These are phyloP conservation scores for Aeoliscus strigatus DNA, from an alignment of 2,797 vertebrate species.

Conservation along the genomic window DNA sequence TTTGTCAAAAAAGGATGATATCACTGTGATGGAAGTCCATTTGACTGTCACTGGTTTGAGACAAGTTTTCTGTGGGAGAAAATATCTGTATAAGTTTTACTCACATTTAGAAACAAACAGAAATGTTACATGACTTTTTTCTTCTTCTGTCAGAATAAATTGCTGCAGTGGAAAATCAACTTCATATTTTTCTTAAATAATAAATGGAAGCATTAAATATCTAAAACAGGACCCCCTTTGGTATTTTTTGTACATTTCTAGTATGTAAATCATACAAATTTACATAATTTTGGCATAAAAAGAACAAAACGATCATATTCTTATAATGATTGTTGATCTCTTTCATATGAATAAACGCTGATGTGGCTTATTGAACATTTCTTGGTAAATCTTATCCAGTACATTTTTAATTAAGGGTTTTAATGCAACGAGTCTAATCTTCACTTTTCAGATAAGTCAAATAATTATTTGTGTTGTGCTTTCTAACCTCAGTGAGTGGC, in stretches of 20 bases:
- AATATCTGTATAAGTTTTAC: conserved; percentile 23
- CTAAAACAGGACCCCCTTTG: no score
- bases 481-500: conserved; percentile 12
- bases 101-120: conserved; percentile 1
- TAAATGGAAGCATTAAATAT: no score
- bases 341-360: background rate
- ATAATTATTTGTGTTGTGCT: conserved; percentile 37
- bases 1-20: conserved; percentile 8
- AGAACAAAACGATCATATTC: no score
- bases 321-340: no score
- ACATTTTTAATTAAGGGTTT: conserved; percentile 9
- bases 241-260: no score
- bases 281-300: no score
- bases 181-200: background rate
- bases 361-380: conserved; percentile 8
- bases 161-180: background rate
- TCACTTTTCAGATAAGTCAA: conserved; percentile 28
- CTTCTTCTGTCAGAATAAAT: conserved; percentile 4
- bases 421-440: conserved; percentile 16
- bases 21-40: no score
- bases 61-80: conserved; percentile 1
- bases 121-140: background rate
- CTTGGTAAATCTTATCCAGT: conserved; percentile 22
- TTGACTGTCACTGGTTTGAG: no score
- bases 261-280: no score